Evolutionary conservation across 1,140 invertebrate species (phyloP), one percentile per base, ranked within the genome.

Genomic region (Caenorhabditis brenneri): DNA sequence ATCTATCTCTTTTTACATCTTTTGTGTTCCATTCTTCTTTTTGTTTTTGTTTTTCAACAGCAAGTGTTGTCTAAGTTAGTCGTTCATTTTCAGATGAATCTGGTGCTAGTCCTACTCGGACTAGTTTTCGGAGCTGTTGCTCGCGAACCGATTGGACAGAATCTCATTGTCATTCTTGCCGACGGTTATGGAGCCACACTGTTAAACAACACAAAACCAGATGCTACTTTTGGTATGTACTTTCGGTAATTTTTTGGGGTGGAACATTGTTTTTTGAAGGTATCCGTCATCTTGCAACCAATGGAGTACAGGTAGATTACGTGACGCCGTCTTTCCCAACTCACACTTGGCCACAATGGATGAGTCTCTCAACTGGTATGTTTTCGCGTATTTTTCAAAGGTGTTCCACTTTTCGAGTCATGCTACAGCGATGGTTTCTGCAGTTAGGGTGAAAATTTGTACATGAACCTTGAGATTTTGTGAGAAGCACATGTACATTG

Each of bases 311-410:
- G 53, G 88, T 88, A 6, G 86, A 88, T 24, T 90, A 88, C 46
- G 51, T 90, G 49, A 88, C 84, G 53, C 87, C 90, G 0, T 86
- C 88, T 10, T 90, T 91, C 81, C 89, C 89, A 51, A 91, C 89
- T 15, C 88, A 89, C 42, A 84, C 74, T 15, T 91, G 90, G 84
- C 89, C 89, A n/a, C 91, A 90, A 79, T 90, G 89, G 89, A 86
- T 84, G 60, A 84, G 81, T 51, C 84, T 90, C 27, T 88, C 83
- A 15, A 90, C 89, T 36, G 89, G 89, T 90, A 27, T 27, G 80
- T 53, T 42, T 42, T 42, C n/a, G 39, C 39, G 12, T 42, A 6
- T 82, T 46, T 78, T 74, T 80, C 24, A 58, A 58, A 58, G 16
- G 55, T n/a, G n/a, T n/a, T n/a, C n/a, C n/a, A n/a, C n/a, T n/a